Conservation (phyloP, 2,113 vertebrate species). For the Clarias gariepinus region DNA sequence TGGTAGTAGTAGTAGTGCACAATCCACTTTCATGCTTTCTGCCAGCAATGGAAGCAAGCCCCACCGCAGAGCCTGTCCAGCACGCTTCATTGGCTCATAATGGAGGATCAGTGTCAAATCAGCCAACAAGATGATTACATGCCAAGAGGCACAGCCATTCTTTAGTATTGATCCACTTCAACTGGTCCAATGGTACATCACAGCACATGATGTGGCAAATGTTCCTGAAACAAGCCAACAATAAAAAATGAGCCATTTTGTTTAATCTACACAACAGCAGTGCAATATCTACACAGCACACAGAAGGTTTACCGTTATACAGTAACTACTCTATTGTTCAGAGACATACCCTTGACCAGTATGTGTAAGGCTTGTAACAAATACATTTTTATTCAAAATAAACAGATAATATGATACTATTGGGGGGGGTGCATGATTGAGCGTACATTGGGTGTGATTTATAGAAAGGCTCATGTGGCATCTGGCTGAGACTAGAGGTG, state of each 20-base stretch:
- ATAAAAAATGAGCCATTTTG: slow-evolving; percentile 37
- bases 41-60: slow-evolving; percentile 30
- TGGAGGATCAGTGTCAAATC: slow-evolving; percentile 56
- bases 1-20: slow-evolving; percentile 12
- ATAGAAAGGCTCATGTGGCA: not conserved
- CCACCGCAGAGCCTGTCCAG: slow-evolving; percentile 46
- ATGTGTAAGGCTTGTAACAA: not conserved
- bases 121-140: slow-evolving; percentile 56
- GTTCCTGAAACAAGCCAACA: slow-evolving; percentile 41
- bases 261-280: slow-evolving; percentile 34
- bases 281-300: not conserved
- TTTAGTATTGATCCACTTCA: slow-evolving; percentile 57
- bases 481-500: not conserved
- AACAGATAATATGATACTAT: not conserved
- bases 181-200: slow-evolving; percentile 46
- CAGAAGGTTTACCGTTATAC: not conserved
- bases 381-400: not conserved
- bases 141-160: slow-evolving; percentile 53
- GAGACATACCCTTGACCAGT: not conserved
- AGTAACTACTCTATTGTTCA: not conserved
- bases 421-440: not conserved
- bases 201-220: slow-evolving; percentile 50
- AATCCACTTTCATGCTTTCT: slow-evolving; percentile 25
- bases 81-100: slow-evolving; percentile 59
- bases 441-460: not conserved